phyloP scores from a whole-genome alignment of 1,140 invertebrate genomes.

The Eurosta solidaginis region DNA sequence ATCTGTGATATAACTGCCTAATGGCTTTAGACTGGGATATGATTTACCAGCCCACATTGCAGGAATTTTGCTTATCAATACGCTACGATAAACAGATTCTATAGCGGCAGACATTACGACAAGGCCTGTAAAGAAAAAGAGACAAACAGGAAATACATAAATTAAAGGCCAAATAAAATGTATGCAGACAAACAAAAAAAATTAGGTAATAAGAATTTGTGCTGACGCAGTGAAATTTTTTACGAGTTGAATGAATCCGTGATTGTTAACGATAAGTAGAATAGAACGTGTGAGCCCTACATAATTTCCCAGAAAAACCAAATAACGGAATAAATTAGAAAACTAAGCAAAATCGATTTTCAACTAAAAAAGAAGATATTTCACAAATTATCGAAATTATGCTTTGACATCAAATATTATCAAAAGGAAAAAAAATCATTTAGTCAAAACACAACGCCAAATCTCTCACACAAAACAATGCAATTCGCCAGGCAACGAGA shows the following conservation, averaged over 20 bases:
- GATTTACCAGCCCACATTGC: slow-evolving; percentile 81
- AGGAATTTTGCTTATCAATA: slow-evolving; percentile 84
- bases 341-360: neutral
- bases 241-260: too few relatives aligned
- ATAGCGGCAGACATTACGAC: slow-evolving; percentile 86
- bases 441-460: neutral
- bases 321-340: neutral
- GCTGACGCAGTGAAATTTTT: too few relatives aligned
- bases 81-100: slow-evolving; percentile 84
- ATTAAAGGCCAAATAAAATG: neutral
- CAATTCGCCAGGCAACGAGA: neutral
- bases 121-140: slow-evolving; percentile 64
- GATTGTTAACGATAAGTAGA: neutral
- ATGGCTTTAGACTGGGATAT: slow-evolving; percentile 91
- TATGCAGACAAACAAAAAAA: neutral
- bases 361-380: too few relatives aligned
- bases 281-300: too few relatives aligned
- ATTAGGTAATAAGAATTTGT: neutral
- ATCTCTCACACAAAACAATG: neutral
- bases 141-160: neutral
- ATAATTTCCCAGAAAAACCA: too few relatives aligned
- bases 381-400: neutral
- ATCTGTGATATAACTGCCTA: slow-evolving; percentile 89
- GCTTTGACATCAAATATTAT: neutral
- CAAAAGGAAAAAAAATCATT: neutral